phyloP scores from a whole-genome alignment of 2,888 invertebrate species.

The Megamerina dolium region DNA sequence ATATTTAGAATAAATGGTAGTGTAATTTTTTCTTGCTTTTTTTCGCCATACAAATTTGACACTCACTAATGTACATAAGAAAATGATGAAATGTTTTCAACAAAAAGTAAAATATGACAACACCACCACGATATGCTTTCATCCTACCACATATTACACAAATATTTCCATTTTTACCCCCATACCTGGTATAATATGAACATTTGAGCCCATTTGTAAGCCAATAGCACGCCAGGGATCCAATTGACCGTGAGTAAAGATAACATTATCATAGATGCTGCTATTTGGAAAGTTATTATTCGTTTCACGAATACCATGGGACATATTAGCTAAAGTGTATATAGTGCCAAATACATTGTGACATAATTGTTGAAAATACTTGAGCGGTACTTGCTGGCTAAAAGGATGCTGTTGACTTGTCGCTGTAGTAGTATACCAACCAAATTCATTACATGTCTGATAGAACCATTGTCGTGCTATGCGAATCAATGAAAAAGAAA shows the following conservation, averaged over 20 bases:
- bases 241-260: constrained; percentile 53
- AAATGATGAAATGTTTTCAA: neutral
- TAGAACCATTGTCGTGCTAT: constrained; percentile 60
- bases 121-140: neutral
- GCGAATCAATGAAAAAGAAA: constrained; percentile 3
- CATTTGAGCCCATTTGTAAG: constrained; percentile 34
- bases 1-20: too few relatives aligned
- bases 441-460: constrained; percentile 81
- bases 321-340: constrained; percentile 20
- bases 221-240: constrained; percentile 56
- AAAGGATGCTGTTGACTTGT: constrained; percentile 18
- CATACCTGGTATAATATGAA: constrained; percentile 34
- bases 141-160: neutral
- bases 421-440: constrained; percentile 72
- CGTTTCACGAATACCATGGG: constrained; percentile 22
- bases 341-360: constrained; percentile 28
- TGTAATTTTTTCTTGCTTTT: too few relatives aligned
- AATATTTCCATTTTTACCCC: constrained; percentile 2
- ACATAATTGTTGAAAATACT: constrained; percentile 34
- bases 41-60: too few relatives aligned
- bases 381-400: constrained; percentile 31
- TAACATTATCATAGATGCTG: constrained; percentile 35
- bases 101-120: constrained; percentile 10
- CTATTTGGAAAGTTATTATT: constrained; percentile 26
- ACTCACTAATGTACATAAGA: too few relatives aligned